Evolutionary conservation across 2,797 vertebrate species (phyloP).

Genomic region (Tenualosa thibaudeaui): DNA sequence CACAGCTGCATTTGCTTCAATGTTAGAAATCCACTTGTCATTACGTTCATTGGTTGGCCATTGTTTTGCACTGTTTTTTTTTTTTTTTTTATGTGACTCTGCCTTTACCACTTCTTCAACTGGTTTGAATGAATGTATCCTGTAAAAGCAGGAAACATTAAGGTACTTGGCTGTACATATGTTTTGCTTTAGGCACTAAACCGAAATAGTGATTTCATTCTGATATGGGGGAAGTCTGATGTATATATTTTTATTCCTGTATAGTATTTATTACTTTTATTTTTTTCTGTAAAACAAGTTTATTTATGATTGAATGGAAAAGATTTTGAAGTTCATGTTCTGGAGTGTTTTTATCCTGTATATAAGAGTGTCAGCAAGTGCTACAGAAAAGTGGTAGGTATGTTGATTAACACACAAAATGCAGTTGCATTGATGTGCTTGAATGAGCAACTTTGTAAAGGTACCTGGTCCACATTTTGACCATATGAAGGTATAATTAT

Average conservation of each 20-base stretch:
- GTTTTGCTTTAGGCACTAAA: not conserved
- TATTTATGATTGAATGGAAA: slow-evolving; percentile 10
- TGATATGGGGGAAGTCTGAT: slow-evolving; percentile 19
- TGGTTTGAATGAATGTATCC: not conserved
- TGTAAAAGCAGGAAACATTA: not conserved
- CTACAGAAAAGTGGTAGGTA: not conserved
- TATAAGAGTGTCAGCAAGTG: not conserved
- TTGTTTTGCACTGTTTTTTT: not conserved
- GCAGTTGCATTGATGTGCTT: not conserved
- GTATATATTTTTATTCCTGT: slow-evolving; percentile 56
- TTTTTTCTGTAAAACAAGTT: not conserved
- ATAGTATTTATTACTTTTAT: slow-evolving; percentile 68
- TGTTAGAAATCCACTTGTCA: not conserved
- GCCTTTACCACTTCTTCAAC: not conserved
- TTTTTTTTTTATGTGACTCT: not conserved
- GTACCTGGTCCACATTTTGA: not conserved
- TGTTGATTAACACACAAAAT: not conserved
- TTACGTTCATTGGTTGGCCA: not conserved
- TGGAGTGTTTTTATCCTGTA: slow-evolving; percentile 17
- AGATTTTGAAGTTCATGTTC: not conserved
- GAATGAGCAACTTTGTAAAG: not conserved
- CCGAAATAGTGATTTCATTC: not conserved
- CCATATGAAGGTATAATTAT: not conserved
- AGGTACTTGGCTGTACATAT: not conserved
- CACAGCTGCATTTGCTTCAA: not conserved